Base-by-base conservation (phyloP, 2,888 invertebrate genomes). In the Dascillus cervinus region DNA sequence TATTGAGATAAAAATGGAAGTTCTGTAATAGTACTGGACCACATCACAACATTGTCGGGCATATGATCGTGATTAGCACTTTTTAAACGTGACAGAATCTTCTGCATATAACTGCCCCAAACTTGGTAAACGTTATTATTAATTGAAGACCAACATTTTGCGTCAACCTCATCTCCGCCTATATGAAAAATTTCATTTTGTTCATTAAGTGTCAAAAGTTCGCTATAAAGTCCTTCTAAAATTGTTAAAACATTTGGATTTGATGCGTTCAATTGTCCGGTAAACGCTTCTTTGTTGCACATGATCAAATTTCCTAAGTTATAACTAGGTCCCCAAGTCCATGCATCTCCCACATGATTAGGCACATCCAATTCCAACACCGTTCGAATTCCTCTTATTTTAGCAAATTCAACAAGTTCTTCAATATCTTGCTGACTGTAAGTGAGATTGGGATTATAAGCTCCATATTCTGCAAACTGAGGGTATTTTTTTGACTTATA, bases 331-430 rank as follows among this genome's bases (percentile, higher is more conserved):
- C 80, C 80, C 78, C 81, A 82, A 45, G 77, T 75, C 85, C 85
- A 87, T 1, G 86, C 86, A 45, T 79, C 78, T 6, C 84, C 82
- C 1, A 82, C 82, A 59, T 89, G 89, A 19, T 85, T 84, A 2
- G 92, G 92, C 10, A 87, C 82, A 64, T 91, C 91, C 34, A 91
- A 77, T 66, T 94, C 94, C 1, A 91, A 75, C 32, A 94, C 66
- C 5, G 90, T 78, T 46, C 90, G 73, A 26, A 94, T 76, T 0
- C 92, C 94, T 39, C 89, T 71, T 11, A 82, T 58, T 44, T 75
- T 69, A 1, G 85, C 87, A 53, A 79, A 84, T 20, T 77, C 73
- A 3, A 83, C 76, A 22, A 92, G 67, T 11, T 79, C 77, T 34
- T 69, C 69, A 25, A 84, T 72, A 48, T 85, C 82, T 4, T 75